A percentile compares a stretch with the other conserved stretches of the same genome.
Evolutionary conservation across 2,113 vertebrate species (phyloP).

Genomic region (Dryoscopus gambensis): DNA sequence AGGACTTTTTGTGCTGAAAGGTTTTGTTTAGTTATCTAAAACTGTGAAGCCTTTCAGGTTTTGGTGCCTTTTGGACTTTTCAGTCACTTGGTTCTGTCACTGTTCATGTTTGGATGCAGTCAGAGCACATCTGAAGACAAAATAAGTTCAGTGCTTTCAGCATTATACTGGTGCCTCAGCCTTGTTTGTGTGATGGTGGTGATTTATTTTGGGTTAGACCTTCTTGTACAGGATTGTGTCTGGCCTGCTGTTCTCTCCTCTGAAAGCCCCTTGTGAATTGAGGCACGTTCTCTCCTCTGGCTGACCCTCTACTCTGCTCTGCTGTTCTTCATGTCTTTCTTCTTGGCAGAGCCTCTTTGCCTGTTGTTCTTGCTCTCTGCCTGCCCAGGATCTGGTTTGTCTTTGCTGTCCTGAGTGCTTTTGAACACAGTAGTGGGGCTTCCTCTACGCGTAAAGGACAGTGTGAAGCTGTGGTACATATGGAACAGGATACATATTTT

Average conservation of each 20-base stretch:
- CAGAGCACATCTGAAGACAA: background rate
- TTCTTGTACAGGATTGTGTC: background rate
- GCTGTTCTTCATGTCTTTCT: background rate
- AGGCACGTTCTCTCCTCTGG: background rate
- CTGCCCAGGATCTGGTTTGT: accelerated
- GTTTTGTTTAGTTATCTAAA: background rate
- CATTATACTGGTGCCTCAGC: background rate
- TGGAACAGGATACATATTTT: background rate
- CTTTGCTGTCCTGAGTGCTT: background rate
- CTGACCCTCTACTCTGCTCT: background rate
- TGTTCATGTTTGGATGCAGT: background rate
- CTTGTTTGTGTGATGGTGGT: background rate
- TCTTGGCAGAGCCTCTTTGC: background rate
- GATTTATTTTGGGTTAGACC: background rate
- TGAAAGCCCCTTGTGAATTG: background rate
- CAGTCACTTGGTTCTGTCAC: background rate
- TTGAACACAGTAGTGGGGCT: too few relatives aligned
- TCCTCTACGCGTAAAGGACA: background rate
- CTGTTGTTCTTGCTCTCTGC: background rate
- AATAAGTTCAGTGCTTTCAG: background rate
- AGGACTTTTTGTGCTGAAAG: background rate
- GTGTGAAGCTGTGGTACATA: background rate
- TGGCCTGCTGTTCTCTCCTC: background rate
- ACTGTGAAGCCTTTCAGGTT: background rate
- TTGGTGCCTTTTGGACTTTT: background rate